Evolutionary conservation across 2,797 vertebrate genomes (phyloP).

Genomic region (Halcyon smyrnensis): DNA sequence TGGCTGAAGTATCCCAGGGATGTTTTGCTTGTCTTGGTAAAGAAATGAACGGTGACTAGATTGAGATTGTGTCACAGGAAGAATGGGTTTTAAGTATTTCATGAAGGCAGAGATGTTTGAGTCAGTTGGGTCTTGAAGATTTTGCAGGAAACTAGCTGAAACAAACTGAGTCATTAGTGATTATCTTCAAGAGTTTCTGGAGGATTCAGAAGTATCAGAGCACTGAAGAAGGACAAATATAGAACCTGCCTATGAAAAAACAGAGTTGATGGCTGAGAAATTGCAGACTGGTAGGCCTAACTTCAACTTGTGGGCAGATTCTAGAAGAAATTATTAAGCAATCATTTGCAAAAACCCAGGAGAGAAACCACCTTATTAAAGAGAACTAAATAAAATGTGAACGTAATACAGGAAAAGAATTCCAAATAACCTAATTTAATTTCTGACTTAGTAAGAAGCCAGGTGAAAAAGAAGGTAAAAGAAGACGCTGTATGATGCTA

Average conservation of each 20-base stretch:
- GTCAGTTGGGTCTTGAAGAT: background rate
- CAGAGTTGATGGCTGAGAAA: background rate
- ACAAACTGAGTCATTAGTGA: conserved; percentile 49
- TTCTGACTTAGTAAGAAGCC: background rate
- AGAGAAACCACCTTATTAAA: background rate
- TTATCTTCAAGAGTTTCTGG: conserved; percentile 42
- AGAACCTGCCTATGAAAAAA: conserved; percentile 22
- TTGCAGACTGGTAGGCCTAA: background rate
- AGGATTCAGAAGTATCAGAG: conserved; percentile 36
- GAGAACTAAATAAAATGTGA: background rate
- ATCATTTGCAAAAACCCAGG: background rate
- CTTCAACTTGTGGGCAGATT: background rate
- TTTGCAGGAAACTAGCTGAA: conserved; percentile 33
- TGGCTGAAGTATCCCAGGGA: background rate
- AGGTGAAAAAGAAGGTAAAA: background rate
- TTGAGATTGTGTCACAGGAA: background rate
- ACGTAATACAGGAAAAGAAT: background rate
- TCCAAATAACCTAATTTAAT: background rate
- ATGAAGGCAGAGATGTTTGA: background rate
- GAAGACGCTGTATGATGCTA: background rate
- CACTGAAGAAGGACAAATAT: conserved; percentile 43
- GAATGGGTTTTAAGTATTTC: background rate
- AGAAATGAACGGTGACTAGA: background rate
- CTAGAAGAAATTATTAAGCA: conserved; percentile 21
- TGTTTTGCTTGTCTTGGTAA: background rate